Conservation (phyloP, 2,888 invertebrate species). For the Macrosiphum euphorbiae region DNA sequence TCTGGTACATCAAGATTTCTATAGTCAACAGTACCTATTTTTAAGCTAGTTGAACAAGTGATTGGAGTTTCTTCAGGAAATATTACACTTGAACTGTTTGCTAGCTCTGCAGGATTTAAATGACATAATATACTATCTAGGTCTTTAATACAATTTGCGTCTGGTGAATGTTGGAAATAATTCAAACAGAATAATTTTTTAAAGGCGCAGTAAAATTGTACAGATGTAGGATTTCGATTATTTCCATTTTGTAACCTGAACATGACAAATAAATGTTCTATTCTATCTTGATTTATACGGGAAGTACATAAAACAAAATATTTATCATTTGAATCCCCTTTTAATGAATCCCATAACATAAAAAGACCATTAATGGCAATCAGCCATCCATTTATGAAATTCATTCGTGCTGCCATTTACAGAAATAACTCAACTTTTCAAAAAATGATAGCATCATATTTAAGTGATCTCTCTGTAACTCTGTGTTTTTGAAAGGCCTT, state of each 20-base stretch:
- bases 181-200: not conserved
- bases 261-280: not conserved
- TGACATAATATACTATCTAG: not conserved
- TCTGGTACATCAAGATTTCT: not conserved
- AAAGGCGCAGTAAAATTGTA: not conserved
- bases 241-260: constrained; percentile 1
- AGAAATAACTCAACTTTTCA: not conserved
- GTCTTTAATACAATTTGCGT: constrained; percentile 12
- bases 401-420: not conserved
- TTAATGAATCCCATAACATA: not conserved
- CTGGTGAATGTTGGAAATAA: not conserved
- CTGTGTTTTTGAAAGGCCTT: constrained; percentile 2
- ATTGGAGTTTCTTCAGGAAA: not conserved
- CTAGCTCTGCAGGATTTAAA: not conserved
- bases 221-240: not conserved
- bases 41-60: not conserved
- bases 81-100: not conserved
- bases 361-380: not conserved
- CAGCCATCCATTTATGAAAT: constrained; percentile 16
- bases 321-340: not conserved
- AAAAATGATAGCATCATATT: constrained; percentile 15
- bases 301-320: not conserved
- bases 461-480: constrained; percentile 17
- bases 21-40: not conserved
- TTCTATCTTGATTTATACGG: not conserved